Conservation (phyloP, 2,888 invertebrate genomes). For the Polyommatus iphigenia region DNA sequence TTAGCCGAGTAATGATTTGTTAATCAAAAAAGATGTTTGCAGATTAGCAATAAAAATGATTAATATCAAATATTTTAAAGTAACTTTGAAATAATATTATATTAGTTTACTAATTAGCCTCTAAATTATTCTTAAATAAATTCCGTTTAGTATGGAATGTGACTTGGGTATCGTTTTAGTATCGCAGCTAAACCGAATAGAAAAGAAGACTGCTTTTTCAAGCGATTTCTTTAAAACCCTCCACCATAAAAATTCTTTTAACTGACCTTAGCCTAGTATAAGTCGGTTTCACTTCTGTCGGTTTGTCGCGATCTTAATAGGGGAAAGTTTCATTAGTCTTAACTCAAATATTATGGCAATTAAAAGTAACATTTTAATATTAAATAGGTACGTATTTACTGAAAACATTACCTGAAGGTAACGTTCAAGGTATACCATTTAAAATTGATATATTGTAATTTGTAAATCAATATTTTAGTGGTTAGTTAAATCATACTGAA, state of each 20-base stretch:
- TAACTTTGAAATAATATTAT: neutral
- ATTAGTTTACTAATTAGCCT: neutral
- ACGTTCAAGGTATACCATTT: neutral
- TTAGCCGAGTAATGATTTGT: neutral
- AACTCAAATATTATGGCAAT: neutral
- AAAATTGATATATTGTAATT: neutral
- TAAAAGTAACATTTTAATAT: neutral
- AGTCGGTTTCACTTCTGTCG: slow-evolving; percentile 55
- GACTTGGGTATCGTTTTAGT: neutral
- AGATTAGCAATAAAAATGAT: neutral
- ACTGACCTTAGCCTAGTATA: slow-evolving; percentile 58
- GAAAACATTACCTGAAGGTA: neutral
- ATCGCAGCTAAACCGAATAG: neutral
- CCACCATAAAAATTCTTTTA: slow-evolving; percentile 41
- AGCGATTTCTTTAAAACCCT: neutral
- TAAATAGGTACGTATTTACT: neutral
- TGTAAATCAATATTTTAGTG: neutral
- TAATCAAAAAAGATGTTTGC: neutral
- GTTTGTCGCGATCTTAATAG: slow-evolving; percentile 51
- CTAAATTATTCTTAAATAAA: neutral
- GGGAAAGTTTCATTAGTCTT: slow-evolving; percentile 23
- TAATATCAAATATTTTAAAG: neutral
- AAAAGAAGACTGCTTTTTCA: neutral
- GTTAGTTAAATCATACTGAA: neutral
- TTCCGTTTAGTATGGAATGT: neutral